Evolutionary conservation across 2,113 vertebrate genomes (phyloP).

Genomic region (Thermophis baileyi): DNA sequence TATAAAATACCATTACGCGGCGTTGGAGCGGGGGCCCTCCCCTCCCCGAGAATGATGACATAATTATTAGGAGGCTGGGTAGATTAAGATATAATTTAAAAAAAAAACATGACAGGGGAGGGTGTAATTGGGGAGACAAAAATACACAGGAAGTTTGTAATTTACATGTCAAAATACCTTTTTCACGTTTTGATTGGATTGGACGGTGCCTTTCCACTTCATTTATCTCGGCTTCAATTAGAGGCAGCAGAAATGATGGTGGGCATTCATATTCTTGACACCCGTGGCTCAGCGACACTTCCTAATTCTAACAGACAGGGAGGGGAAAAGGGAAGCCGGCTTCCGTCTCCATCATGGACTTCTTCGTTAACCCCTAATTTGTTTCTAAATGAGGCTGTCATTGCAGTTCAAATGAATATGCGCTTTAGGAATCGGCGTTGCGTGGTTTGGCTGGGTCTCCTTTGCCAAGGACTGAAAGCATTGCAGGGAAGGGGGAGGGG

Average conservation of each 20-base stretch:
- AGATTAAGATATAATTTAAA: conserved; percentile 82
- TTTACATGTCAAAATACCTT: conserved; percentile 84
- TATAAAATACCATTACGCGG: conserved; percentile 79
- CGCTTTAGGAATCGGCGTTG: conserved; percentile 35
- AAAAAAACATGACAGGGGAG: conserved; percentile 72
- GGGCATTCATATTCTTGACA: conserved; percentile 73
- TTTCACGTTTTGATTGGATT: conserved; percentile 82
- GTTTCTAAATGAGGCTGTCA: conserved; percentile 78
- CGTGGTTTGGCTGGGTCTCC: conserved; percentile 3
- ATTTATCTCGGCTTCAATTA: conserved; percentile 81
- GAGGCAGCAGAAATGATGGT: conserved; percentile 71
- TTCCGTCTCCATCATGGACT: conserved; percentile 70
- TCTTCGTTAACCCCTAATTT: conserved; percentile 79
- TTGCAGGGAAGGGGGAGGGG: neutral
- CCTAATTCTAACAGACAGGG: conserved; percentile 78
- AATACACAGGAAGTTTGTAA: conserved; percentile 82
- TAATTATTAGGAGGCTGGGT: conserved; percentile 80
- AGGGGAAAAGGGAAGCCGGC: conserved; percentile 72
- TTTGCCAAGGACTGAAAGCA: neutral
- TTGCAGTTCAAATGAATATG: conserved; percentile 63
- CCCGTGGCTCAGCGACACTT: conserved; percentile 66
- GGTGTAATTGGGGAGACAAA: conserved; percentile 80
- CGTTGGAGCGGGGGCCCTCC: conserved; percentile 52
- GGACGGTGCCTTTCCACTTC: conserved; percentile 80
- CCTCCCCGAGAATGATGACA: conserved; percentile 76